Evolutionary conservation across 1,140 invertebrate genomes (phyloP).

Genomic region (Danaus melanippus): DNA sequence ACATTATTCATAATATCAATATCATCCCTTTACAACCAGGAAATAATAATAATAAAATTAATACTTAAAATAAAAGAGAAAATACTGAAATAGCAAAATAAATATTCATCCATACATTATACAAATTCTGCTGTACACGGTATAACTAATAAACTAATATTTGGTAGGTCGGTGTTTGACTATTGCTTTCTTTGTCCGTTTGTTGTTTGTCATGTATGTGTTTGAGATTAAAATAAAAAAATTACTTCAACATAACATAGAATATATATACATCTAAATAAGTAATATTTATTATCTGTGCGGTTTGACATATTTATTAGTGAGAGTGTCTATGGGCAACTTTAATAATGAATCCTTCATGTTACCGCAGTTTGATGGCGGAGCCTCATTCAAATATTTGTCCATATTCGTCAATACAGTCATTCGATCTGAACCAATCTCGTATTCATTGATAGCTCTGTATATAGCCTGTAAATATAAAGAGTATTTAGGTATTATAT

Average conservation of each 20-base stretch:
- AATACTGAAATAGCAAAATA: no score
- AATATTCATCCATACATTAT: no score
- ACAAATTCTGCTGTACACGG: no score
- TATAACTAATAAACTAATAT: conserved; percentile 8
- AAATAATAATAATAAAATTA: no score
- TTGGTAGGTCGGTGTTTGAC: conserved; percentile 10
- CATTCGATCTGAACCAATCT: conserved; percentile 36
- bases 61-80: no score
- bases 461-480: conserved; percentile 48
- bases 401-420: conserved; percentile 38
- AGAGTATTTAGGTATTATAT: no score
- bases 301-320: conserved; percentile 21
- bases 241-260: no score
- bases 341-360: conserved; percentile 48
- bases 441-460: conserved; percentile 43
- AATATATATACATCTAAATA: no score
- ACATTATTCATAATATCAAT: no score
- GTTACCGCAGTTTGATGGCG: conserved; percentile 44
- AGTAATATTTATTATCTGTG: conserved; percentile 25
- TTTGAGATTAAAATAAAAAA: background rate
- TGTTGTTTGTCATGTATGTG: background rate
- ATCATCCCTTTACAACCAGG: no score
- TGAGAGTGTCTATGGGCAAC: conserved; percentile 34
- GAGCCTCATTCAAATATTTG: conserved; percentile 36
- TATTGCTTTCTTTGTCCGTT: background rate